phyloP scores from a whole-genome alignment of 1,140 invertebrate species.

The Leptonema lineaticorne region DNA sequence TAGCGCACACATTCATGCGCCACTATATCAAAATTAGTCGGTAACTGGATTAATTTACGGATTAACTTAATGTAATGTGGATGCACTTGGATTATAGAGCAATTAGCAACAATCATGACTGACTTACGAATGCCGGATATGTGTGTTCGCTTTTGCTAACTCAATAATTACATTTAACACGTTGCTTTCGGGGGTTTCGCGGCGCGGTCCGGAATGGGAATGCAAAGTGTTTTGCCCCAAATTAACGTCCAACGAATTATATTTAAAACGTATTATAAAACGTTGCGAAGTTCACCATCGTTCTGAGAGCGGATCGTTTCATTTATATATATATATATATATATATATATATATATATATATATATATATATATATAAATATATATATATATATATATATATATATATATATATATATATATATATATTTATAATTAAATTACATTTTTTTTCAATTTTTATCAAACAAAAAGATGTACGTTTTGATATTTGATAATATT shows the following conservation, averaged over 20 bases:
- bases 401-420: not conserved
- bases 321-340: not conserved
- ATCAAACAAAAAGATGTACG: no score
- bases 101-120: slow-evolving; percentile 29
- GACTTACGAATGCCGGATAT: slow-evolving; percentile 20
- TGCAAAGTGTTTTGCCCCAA: not conserved
- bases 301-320: not conserved
- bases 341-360: not conserved
- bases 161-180: slow-evolving; percentile 16
- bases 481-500: no score
- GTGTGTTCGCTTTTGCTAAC: slow-evolving; percentile 12
- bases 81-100: slow-evolving; percentile 19
- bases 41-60: slow-evolving; percentile 16
- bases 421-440: no score
- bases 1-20: not conserved
- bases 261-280: not conserved
- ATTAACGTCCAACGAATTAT: not conserved
- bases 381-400: not conserved
- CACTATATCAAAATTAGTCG: not conserved
- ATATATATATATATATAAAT: not conserved
- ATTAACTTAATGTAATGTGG: slow-evolving; percentile 28
- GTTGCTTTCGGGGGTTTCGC: not conserved
- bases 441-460: no score
- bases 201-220: no score
- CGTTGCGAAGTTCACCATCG: not conserved